Base-by-base conservation (phyloP, 2,888 invertebrate genomes). In the Polymixis flavicincta region DNA sequence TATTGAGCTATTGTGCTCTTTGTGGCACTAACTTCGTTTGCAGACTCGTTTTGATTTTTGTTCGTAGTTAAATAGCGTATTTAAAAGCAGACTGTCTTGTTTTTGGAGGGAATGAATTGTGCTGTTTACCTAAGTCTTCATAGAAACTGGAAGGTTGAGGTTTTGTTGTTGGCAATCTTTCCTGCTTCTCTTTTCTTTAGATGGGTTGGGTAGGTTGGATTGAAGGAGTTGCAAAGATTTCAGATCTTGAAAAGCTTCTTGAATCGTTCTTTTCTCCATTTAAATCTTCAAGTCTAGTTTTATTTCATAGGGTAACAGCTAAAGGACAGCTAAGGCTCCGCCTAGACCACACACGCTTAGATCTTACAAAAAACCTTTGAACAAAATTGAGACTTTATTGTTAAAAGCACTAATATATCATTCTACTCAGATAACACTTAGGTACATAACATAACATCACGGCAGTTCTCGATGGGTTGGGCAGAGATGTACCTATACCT, bases 21-120 rank as follows among this genome's bases (percentile, higher is more conserved):
- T 81, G 85, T 59, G 64, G 57, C 32, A 22, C 76, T 85, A 82
- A 82, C 70, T 45, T 82, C 25, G 59, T 82, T 82, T 85, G 59
- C 28, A 63, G 48, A 70, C 32, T 74, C 66, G 61, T 82, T 76
- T 81, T 64, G 65, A 69, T 69, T 66, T 76, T 71, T 65, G 37
- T 61, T 55, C 19, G 63, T 14, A 42, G 14, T 57, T 32, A 42
- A 25, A 28, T 55, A 22, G 4, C 0, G 19, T 32, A 52, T 50
- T 66, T 65, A 45, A 1, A 48, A 14, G 14, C 1, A 9, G 28
- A 50, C 17, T 57, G 0, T n/a, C 8, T 22, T 25, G 42, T 8
- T 57, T 63, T 57, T 64, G 2, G 50, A 1, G 8, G 17, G 0
- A 19, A 52, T n/a, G 8, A 22, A 28, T 28, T 17, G 28, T 52